A percentile compares a stretch with the other conserved stretches of the same genome.
Evolutionary conservation across 2,888 invertebrate genomes (phyloP).

Genomic region (Eristalis tenax): DNA sequence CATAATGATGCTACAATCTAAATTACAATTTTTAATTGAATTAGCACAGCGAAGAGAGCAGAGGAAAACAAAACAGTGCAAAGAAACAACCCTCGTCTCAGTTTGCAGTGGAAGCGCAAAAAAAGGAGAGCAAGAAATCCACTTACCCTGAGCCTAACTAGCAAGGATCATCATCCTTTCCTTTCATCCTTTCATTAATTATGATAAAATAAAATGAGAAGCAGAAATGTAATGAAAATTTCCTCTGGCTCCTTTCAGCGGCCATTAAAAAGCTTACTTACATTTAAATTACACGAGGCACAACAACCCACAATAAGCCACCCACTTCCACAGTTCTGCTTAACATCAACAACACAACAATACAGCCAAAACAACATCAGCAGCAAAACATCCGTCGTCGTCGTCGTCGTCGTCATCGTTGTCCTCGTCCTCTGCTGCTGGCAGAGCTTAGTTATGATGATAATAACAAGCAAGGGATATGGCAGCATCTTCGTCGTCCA

Average conservation of each 20-base stretch:
- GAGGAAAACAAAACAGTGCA: neutral
- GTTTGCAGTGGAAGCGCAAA: slow-evolving; percentile 28
- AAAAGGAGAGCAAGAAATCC: slow-evolving; percentile 38
- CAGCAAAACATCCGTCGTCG: slow-evolving; percentile 16
- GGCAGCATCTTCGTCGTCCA: slow-evolving; percentile 40
- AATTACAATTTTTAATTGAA: slow-evolving; percentile 72
- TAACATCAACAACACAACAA: neutral
- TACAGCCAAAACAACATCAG: neutral
- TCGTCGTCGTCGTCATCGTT: neutral
- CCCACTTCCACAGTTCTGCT: neutral
- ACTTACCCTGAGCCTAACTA: slow-evolving; percentile 55
- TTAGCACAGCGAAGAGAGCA: slow-evolving; percentile 39
- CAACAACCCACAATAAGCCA: slow-evolving; percentile 43
- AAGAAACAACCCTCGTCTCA: slow-evolving; percentile 61
- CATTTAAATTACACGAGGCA: slow-evolving; percentile 69
- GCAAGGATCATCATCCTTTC: slow-evolving; percentile 67
- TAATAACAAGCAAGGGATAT: slow-evolving; percentile 69
- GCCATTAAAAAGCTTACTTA: slow-evolving; percentile 72
- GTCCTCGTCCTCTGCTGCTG: neutral
- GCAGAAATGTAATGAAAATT: slow-evolving; percentile 65
- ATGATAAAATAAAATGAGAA: slow-evolving; percentile 66
- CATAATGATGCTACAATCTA: slow-evolving; percentile 65
- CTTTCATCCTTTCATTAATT: slow-evolving; percentile 71
- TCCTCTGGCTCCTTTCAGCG: slow-evolving; percentile 66
- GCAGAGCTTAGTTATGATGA: slow-evolving; percentile 54